Evolutionary conservation across 35 echinoderm and acorn worm species (phyloP).

Genomic region (Lytechinus pictus): DNA sequence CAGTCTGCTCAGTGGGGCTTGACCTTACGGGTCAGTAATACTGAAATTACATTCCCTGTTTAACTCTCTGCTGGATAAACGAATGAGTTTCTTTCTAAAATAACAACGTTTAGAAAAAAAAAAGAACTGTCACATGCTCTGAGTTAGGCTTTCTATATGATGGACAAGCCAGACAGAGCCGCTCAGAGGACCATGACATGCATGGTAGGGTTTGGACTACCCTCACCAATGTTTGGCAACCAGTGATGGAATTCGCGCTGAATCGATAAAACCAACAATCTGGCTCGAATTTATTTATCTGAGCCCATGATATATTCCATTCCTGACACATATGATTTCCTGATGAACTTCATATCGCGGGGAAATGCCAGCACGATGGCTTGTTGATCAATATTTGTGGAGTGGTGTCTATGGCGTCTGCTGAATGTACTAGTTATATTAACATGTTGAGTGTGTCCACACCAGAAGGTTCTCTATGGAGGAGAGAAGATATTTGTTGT

Average conservation of each 20-base stretch:
- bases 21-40: not conserved
- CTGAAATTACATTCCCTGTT: not conserved
- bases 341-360: not conserved
- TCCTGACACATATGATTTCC: not conserved
- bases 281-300: not conserved
- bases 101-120: not conserved
- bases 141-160: not conserved
- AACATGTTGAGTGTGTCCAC: not conserved
- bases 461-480: not conserved
- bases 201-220: not conserved
- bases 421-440: not conserved
- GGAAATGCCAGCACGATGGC: not conserved
- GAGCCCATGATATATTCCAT: not conserved
- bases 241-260: not conserved
- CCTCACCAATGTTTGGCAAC: not conserved
- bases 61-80: not conserved
- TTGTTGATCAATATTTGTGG: not conserved
- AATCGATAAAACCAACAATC: not conserved
- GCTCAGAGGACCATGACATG: not conserved
- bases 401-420: not conserved
- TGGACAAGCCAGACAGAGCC: not conserved
- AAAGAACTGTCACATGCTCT: not conserved
- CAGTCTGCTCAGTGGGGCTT: not conserved
- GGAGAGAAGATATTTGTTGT: not conserved
- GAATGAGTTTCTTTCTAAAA: not conserved